Evolutionary conservation across 2,888 invertebrate species (phyloP).

Genomic region (Epirrhoe alternata): DNA sequence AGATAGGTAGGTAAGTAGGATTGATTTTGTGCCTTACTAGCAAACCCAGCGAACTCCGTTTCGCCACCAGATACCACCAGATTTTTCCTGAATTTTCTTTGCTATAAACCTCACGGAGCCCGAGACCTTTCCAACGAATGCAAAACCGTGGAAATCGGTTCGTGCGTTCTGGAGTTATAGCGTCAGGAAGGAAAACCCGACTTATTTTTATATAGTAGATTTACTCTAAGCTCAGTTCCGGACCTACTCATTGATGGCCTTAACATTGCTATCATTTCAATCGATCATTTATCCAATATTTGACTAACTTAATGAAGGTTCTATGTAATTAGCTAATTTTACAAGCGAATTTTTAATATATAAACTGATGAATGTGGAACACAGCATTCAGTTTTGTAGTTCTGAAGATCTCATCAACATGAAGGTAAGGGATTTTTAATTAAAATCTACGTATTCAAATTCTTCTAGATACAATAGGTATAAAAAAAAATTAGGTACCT

Average conservation of each 20-base stretch:
- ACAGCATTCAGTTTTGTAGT: slow-evolving; percentile 61
- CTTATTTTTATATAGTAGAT: no score
- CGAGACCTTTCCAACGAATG: no score
- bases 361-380: slow-evolving; percentile 47
- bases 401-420: slow-evolving; percentile 71
- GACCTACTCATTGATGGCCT: slow-evolving; percentile 3
- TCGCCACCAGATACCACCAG: no score
- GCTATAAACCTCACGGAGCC: no score
- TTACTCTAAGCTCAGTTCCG: not conserved
- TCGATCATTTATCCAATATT: slow-evolving; percentile 35
- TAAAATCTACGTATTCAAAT: not conserved
- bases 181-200: no score
- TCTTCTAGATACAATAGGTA: not conserved
- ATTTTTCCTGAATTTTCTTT: no score
- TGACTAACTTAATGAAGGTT: slow-evolving; percentile 48
- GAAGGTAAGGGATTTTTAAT: slow-evolving; percentile 58
- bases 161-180: no score
- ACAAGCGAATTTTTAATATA: slow-evolving; percentile 58
- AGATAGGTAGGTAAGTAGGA: no score
- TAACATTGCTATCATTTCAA: slow-evolving; percentile 7
- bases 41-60: no score
- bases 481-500: not conserved
- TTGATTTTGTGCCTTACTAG: no score
- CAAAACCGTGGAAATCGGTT: no score
- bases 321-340: slow-evolving; percentile 59